Conservation (phyloP, 2,888 invertebrate species). For the Psylliodes chrysocephalus region DNA sequence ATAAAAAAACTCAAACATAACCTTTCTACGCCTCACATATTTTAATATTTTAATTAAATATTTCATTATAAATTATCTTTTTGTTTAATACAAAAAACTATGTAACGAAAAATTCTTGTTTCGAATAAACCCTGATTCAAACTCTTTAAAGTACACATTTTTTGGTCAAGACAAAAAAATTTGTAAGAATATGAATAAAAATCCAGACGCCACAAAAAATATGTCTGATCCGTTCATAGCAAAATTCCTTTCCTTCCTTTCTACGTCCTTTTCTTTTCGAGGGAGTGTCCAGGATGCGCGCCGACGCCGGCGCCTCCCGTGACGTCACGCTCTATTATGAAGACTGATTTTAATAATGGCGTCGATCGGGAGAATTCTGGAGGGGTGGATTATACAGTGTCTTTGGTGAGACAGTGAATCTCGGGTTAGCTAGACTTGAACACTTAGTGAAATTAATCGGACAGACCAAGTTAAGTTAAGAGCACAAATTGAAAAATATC, state of each 20-base stretch:
- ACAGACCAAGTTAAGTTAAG: constrained; percentile 55
- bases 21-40: no score
- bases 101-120: no score
- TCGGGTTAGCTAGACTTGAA: constrained; percentile 59
- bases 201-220: constrained; percentile 17
- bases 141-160: no score
- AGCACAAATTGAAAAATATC: constrained; percentile 61
- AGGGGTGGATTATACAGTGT: constrained; percentile 45
- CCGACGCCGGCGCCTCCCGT: constrained; percentile 62
- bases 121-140: no score
- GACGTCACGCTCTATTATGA: constrained; percentile 65
- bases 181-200: constrained; percentile 8
- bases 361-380: constrained; percentile 53
- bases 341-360: constrained; percentile 67
- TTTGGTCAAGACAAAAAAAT: constrained; percentile 1
- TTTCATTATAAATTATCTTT: no score
- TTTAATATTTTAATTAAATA: no score
- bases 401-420: constrained; percentile 58
- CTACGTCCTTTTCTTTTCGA: constrained; percentile 39
- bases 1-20: no score
- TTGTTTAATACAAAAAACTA: no score
- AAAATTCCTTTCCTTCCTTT: constrained; percentile 16
- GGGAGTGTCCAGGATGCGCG: constrained; percentile 60
- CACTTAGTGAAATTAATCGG: constrained; percentile 64
- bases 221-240: constrained; percentile 17